Evolutionary conservation across 2,888 invertebrate genomes (phyloP).

Genomic region (Harpalus rufipes): DNA sequence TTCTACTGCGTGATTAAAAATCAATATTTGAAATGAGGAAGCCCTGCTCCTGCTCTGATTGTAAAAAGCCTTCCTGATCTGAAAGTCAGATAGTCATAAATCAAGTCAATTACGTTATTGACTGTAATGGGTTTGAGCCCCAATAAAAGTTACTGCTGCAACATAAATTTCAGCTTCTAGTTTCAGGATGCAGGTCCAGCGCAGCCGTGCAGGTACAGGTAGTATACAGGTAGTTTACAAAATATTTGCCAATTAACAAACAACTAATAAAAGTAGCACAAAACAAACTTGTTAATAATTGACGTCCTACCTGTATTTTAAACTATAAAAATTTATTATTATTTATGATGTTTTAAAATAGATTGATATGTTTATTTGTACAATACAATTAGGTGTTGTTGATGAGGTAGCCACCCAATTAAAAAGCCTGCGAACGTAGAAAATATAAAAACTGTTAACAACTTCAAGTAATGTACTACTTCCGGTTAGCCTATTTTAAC

Average conservation of each 20-base stretch:
- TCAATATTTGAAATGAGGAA: slow-evolving; percentile 12
- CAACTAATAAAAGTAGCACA: background rate
- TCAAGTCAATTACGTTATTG: slow-evolving; percentile 22
- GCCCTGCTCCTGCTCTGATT: background rate
- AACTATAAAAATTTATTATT: background rate
- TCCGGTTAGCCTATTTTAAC: no score
- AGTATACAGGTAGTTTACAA: slow-evolving; percentile 7
- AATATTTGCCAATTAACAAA: slow-evolving; percentile 5
- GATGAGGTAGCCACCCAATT: no score
- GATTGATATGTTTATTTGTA: background rate
- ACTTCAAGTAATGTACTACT: no score
- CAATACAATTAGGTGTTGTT: background rate
- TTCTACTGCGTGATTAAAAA: background rate
- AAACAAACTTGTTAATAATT: background rate
- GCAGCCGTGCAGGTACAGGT: background rate
- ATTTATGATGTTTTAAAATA: background rate
- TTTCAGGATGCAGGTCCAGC: background rate
- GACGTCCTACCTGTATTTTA: background rate
- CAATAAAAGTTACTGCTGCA: slow-evolving; percentile 9
- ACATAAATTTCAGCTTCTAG: slow-evolving; percentile 12
- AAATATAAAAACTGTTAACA: no score
- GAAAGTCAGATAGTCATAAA: slow-evolving; percentile 16
- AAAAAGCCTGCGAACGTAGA: no score
- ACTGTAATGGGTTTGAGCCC: slow-evolving; percentile 16
- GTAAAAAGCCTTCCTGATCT: slow-evolving; percentile 13